Percentiles rank a stretch among this genome's conserved stretches.
Conservation (phyloP, 2,888 invertebrate species). For the Campoletis raptor region DNA sequence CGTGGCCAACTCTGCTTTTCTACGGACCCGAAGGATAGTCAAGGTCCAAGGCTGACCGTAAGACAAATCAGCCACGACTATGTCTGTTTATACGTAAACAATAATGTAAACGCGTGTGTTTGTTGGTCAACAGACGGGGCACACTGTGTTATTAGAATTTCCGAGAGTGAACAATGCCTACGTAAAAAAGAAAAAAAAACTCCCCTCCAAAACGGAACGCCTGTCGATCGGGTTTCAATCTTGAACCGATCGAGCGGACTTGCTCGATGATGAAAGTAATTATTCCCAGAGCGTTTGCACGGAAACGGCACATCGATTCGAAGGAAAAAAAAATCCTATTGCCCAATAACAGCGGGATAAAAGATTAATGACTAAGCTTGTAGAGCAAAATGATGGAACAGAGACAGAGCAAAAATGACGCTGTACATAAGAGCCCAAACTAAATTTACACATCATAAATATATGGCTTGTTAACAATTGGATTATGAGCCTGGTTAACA, state of each 20-base stretch:
- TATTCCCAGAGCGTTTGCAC: constrained; percentile 36
- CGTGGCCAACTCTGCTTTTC: constrained; percentile 25
- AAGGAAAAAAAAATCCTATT: constrained; percentile 17
- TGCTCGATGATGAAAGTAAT: constrained; percentile 58
- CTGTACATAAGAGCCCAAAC: constrained; percentile 11
- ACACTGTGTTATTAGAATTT: not conserved
- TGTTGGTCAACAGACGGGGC: constrained; percentile 1
- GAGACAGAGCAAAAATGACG: constrained; percentile 12
- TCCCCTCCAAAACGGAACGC: constrained; percentile 7
- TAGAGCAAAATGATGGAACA: not conserved
- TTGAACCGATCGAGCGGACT: not conserved
- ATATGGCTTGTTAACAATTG: constrained; percentile 39
- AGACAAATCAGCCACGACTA: not conserved
- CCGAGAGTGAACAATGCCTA: constrained; percentile 48
- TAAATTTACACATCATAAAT: constrained; percentile 3
- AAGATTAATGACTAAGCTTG: constrained; percentile 56
- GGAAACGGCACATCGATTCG: constrained; percentile 20
- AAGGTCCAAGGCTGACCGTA: constrained; percentile 66
- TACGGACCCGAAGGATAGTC: constrained; percentile 60
- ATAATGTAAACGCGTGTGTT: constrained; percentile 1
- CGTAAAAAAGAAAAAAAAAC: constrained; percentile 3
- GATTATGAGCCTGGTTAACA: constrained; percentile 31
- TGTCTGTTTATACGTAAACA: not conserved
- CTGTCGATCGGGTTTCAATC: constrained; percentile 50
- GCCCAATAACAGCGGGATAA: constrained; percentile 46